Base-by-base conservation (phyloP, 2,888 invertebrate species). In the Andrena chrysosceles region DNA sequence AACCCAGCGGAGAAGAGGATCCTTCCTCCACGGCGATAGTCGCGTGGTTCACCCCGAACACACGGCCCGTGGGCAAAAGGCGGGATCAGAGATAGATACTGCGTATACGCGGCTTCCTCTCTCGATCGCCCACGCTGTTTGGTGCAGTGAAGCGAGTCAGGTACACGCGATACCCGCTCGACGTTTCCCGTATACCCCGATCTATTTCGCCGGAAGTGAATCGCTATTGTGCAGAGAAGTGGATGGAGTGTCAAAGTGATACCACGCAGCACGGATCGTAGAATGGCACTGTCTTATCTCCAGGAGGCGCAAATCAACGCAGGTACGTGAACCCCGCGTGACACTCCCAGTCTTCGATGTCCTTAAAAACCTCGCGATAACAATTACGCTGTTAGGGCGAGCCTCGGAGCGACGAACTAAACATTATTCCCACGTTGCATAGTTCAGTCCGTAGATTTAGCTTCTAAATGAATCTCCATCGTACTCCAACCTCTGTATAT, bases 271-370 rank as follows among this genome's bases (percentile, higher is more conserved):
- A 91, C 90, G 89, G 87, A 89, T 89, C 90, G 88, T 91, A 93
- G 91, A 89, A 93, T 93, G 93, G 93, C 93, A 91, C 90, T 93
- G 70, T 92, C 92, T 85, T 93, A 91, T 86, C 90, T 92, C 42
- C 91, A 93, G 70, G 92, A 93, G 86, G 90, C 91, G 73, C 92
- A 93, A 80, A 88, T 93, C 82, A 91, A 91, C 85, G 90, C 92
- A 93, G 93, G 93, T 93, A 90, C 60, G 88, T 86, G 77, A 7
- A n/a, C 6, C 31, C n/a, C 5, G 23, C n/a, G n/a, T 20, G 7
- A 2, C 54, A 54, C n/a, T 8, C 20, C 20, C 8, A 7, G 54
- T 3, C 3, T 10, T 16, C 5, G 4, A 0, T 4, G 16, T 0
- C 1, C 13, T 42, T 13, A 42, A 13, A 13, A 13, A 1, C 13